Evolutionary conservation across 2,113 vertebrate genomes (phyloP), one percentile per base, ranked within the genome.

Genomic region (Megaceryle torquata): DNA sequence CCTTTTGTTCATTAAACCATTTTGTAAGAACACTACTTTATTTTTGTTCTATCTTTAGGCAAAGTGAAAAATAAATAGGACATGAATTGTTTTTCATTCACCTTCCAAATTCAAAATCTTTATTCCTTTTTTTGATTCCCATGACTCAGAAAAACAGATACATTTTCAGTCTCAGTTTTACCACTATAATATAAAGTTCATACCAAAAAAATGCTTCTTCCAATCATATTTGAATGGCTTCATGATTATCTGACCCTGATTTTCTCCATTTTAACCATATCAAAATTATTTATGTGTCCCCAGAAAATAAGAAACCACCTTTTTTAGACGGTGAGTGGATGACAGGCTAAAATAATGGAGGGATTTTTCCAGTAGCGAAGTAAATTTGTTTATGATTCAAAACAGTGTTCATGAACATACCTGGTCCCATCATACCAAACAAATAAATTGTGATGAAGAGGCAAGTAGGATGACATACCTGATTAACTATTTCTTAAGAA

Each of bases 331-430:
- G 15, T 19, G 11, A 61, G 44, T 71, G 69, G 41, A 89, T 68
- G 54, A 68, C 13, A 75, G 78, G 63, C n/a, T 74, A 14, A 18
- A 89, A 26, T 77, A 63, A 75, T 64, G 67, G 57, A 13, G 50
- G 6, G 41, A 43, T 63, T n/a, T 91, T 97, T 96, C 82, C 82
- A 96, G 68, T 10, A 9, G 18, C 48, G 22, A 82, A 87, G 29
- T 82, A 95, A 86, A 96, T 96, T 97, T 94, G 22, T 85, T 95
- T 95, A 89, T 81, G 69, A 88, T 86, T 96, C 68, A 96, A 79
- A 96, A 89, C 81, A 95, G 44, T 75, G 56, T n/a, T 77, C 83
- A 83, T 93, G 78, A 89, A 76, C 54, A 96, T 3, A 77, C 17
- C 31, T 43, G 33, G 35, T 21, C 37, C 43, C 78, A 59, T 83